Evolutionary conservation across 2,888 invertebrate species (phyloP), one percentile per base, ranked within the genome.

Genomic region (Plemyria rubiginata): DNA sequence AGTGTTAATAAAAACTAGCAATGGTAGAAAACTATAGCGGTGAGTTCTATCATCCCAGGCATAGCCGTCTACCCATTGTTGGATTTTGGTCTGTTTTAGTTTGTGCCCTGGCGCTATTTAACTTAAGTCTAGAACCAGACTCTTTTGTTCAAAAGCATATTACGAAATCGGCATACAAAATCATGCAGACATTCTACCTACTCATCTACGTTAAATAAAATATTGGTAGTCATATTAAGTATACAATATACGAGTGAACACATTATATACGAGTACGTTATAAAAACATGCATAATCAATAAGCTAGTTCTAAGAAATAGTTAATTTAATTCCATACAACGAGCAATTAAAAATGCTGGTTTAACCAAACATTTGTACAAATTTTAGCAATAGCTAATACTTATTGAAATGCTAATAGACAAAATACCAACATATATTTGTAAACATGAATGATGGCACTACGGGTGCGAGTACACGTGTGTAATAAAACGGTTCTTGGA

Each of bases 361-460:
- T 51, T 55, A 62, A 57, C 13, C 46, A 52, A 65, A 63, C 61
- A 65, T 56, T 48, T 11, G 46, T 54, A 60, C 52, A 40, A 54
- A 58, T 62, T 60, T 61, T 56, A 51, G 57, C 45, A 63, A 63
- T 50, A 36, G 48, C 38, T 41, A 52, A 11, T 28, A 51, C 13
- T 53, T 63, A 63, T 56, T 60, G 54, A 56, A 46, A 63, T 61
- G 58, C 55, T 57, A 51, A 58, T 58, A 52, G 8, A 28, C 13
- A 52, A 59, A 61, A 58, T 65, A 60, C 9, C 16, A 50, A 54
- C 28, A 41, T 57, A 45, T 13, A 13, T 43, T 12, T 8, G 15
- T 43, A 43, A n/a, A n/a, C n/a, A n/a, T n/a, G n/a, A n/a, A n/a
- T n/a, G n/a, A n/a, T n/a, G n/a, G n/a, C n/a, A n/a, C n/a, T n/a